phyloP scores from a whole-genome alignment of 2,888 invertebrate species.

The Anarsia innoxiella region DNA sequence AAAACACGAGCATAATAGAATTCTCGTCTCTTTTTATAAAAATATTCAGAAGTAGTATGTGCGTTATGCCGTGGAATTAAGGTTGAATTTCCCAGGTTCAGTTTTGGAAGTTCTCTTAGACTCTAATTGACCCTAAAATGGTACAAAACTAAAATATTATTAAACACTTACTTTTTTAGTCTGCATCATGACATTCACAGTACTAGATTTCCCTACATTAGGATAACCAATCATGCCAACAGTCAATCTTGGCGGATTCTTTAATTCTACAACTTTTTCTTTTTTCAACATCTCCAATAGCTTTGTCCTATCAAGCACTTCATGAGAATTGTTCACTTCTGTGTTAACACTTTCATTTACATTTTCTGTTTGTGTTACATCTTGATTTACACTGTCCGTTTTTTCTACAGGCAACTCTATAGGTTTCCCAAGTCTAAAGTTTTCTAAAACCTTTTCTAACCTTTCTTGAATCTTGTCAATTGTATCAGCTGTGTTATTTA shows the following conservation, averaged over 20 bases:
- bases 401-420: conserved; percentile 37
- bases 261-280: conserved; percentile 54
- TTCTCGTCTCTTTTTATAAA: too few relatives aligned
- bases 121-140: too few relatives aligned
- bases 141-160: conserved; percentile 3
- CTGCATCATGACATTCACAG: conserved; percentile 94
- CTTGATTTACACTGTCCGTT: conserved; percentile 17
- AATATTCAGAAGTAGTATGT: too few relatives aligned
- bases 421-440: conserved; percentile 46
- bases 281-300: conserved; percentile 82
- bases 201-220: conserved; percentile 99
- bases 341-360: too few relatives aligned
- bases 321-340: conserved; percentile 39
- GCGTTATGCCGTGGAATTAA: too few relatives aligned
- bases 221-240: conserved; percentile 98
- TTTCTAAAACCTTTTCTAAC: conserved; percentile 59
- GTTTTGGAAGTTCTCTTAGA: too few relatives aligned
- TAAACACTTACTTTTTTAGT: conserved; percentile 80
- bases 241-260: conserved; percentile 78
- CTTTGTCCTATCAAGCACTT: conserved; percentile 79
- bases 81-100: too few relatives aligned
- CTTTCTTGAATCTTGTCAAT: conserved; percentile 71
- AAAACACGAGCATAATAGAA: too few relatives aligned
- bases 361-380: too few relatives aligned
- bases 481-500: conserved; percentile 71